phyloP scores from a whole-genome alignment of 2,888 invertebrate species.

The Sarcophaga caerulescens region DNA sequence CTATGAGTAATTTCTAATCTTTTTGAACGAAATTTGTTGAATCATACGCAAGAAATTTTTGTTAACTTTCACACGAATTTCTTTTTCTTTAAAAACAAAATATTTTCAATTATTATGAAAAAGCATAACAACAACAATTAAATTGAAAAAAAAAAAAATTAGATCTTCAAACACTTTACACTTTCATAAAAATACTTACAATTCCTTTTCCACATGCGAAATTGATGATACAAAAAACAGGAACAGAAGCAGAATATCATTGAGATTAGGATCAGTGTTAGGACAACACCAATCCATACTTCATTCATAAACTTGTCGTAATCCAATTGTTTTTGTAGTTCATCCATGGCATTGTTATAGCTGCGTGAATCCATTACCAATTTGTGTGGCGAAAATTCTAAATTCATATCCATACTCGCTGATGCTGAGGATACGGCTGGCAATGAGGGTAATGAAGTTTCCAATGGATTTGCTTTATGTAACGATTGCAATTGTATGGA shows the following conservation, averaged over 20 bases:
- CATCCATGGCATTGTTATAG: constrained; percentile 72
- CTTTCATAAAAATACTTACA: constrained; percentile 81
- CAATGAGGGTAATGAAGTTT: constrained; percentile 11
- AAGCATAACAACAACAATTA: not conserved
- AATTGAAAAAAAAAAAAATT: too few species aligned
- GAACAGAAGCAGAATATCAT: constrained; percentile 85
- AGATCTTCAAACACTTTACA: not conserved
- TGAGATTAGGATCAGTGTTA: constrained; percentile 84
- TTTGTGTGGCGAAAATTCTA: constrained; percentile 74
- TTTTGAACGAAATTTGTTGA: too few species aligned
- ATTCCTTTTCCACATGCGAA: constrained; percentile 85
- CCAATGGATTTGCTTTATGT: constrained; percentile 28
- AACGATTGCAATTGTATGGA: constrained; percentile 74
- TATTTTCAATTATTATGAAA: too few species aligned
- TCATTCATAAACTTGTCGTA: constrained; percentile 85
- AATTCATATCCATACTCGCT: constrained; percentile 71
- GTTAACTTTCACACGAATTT: too few species aligned
- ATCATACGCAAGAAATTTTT: too few species aligned
- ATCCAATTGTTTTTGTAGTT: constrained; percentile 80
- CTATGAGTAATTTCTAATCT: too few species aligned
- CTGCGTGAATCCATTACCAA: constrained; percentile 76
- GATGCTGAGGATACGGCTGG: constrained; percentile 2
- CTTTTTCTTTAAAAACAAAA: too few species aligned
- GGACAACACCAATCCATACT: constrained; percentile 85
- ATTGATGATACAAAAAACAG: constrained; percentile 85